Percentiles rank a stretch among this genome's conserved stretches.
Conservation (phyloP, 2,888 invertebrate genomes). For the Conistra vaccinii region DNA sequence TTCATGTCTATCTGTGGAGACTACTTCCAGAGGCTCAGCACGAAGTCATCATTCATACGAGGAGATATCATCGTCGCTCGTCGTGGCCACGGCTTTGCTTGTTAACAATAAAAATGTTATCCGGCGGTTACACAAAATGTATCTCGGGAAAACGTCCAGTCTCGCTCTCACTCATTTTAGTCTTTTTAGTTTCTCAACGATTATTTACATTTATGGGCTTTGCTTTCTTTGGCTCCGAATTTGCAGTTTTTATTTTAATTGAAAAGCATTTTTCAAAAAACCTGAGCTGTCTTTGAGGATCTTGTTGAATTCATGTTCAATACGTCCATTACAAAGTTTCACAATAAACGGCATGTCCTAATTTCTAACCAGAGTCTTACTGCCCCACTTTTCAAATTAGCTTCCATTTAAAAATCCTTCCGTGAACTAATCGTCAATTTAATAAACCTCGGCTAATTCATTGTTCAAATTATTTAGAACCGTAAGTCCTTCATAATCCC, state of each 20-base stretch:
- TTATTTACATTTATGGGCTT: slow-evolving; percentile 56
- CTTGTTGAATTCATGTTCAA: neutral
- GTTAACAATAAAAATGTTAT: slow-evolving; percentile 91
- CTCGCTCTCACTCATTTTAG: slow-evolving; percentile 70
- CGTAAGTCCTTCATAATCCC: slow-evolving; percentile 72
- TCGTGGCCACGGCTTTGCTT: slow-evolving; percentile 87
- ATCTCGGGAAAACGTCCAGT: slow-evolving; percentile 82
- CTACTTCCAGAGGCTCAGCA: slow-evolving; percentile 88
- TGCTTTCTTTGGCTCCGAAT: slow-evolving; percentile 30
- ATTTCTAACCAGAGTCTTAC: slow-evolving; percentile 22
- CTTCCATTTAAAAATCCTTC: slow-evolving; percentile 22
- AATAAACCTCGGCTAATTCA: slow-evolving; percentile 63
- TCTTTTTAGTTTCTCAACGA: slow-evolving; percentile 70
- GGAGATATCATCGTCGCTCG: slow-evolving; percentile 89
- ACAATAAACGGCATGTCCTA: too few species aligned
- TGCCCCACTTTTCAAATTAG: slow-evolving; percentile 41
- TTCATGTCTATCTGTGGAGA: slow-evolving; percentile 82
- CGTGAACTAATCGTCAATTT: slow-evolving; percentile 44
- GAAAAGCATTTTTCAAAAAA: neutral
- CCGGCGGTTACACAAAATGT: slow-evolving; percentile 87
- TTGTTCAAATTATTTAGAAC: slow-evolving; percentile 70
- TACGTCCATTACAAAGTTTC: too few species aligned
- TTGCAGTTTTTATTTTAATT: slow-evolving; percentile 33
- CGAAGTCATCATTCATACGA: slow-evolving; percentile 91
- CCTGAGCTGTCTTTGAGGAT: neutral